Percentiles rank a stretch among this genome's conserved stretches.
These are phyloP conservation scores for Podarcis raffonei DNA, from an alignment of 2,113 vertebrate species.

Conservation along the genomic window DNA sequence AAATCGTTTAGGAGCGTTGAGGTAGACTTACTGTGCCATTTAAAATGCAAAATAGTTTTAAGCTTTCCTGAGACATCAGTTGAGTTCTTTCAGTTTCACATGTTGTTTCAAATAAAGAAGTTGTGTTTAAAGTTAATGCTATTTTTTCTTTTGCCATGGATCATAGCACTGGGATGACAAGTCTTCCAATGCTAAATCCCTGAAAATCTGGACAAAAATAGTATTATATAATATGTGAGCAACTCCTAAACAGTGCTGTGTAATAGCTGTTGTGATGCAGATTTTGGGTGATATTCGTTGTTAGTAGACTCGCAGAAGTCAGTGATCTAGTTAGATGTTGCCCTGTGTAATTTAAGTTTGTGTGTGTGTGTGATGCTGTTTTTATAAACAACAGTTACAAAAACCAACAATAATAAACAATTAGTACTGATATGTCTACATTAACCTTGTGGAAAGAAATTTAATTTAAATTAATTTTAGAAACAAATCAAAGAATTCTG, in stretches of 20 bases:
- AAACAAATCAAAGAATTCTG: constrained; percentile 13
- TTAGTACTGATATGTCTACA: background rate
- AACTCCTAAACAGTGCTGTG: no score
- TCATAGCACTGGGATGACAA: background rate
- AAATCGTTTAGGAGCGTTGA: constrained; percentile 1
- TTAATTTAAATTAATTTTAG: background rate
- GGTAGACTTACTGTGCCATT: background rate
- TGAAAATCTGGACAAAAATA: no score
- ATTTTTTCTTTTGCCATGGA: background rate
- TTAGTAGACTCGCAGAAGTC: no score
- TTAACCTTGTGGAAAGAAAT: background rate
- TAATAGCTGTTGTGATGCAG: no score
- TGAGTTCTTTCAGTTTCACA: background rate
- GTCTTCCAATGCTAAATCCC: no score
- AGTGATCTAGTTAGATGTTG: no score
- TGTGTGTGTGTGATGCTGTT: no score
- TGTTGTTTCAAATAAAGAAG: background rate
- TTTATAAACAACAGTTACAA: no score
- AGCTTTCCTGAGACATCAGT: background rate
- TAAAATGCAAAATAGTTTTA: background rate
- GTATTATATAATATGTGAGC: no score
- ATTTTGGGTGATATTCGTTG: no score
- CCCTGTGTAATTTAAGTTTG: no score
- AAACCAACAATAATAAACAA: no score
- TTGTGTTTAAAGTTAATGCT: background rate